Conservation (phyloP, 1,140 invertebrate species). For the Aphelinus atriplicis region DNA sequence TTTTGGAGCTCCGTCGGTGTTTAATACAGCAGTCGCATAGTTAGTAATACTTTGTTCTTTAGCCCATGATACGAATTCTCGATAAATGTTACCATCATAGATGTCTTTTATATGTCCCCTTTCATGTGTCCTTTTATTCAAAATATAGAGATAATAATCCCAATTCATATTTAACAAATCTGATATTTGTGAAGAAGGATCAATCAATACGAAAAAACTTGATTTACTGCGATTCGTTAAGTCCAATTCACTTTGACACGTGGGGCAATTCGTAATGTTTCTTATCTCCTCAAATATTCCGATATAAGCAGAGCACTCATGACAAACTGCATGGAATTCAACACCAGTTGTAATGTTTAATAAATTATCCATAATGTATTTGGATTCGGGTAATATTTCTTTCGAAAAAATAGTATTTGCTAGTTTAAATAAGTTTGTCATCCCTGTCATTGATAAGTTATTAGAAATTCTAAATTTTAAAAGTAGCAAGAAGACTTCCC, state of each 20-base stretch:
- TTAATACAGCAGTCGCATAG: too few relatives aligned
- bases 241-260: not conserved
- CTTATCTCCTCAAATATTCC: not conserved
- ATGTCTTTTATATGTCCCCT: constrained; percentile 12
- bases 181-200: not conserved
- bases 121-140: constrained; percentile 5
- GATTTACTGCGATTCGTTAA: not conserved
- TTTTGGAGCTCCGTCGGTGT: too few relatives aligned
- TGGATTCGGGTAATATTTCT: constrained; percentile 13
- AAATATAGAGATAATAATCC: constrained; percentile 3
- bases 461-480: constrained; percentile 11
- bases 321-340: constrained; percentile 15
- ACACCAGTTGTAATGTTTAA: not conserved
- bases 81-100: constrained; percentile 23
- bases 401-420: constrained; percentile 8
- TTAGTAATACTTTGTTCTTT: too few relatives aligned
- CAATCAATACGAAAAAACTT: constrained; percentile 19
- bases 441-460: not conserved
- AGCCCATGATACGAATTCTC: not conserved
- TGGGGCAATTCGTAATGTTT: not conserved
- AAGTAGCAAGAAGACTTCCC: constrained; percentile 18
- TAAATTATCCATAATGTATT: constrained; percentile 11
- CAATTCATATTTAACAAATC: not conserved
- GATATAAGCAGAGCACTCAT: constrained; percentile 11
- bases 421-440: constrained; percentile 26